Evolutionary conservation across 2,888 invertebrate species (phyloP), one percentile per base, ranked within the genome.

Genomic region (Tanytarsus gracilentus): DNA sequence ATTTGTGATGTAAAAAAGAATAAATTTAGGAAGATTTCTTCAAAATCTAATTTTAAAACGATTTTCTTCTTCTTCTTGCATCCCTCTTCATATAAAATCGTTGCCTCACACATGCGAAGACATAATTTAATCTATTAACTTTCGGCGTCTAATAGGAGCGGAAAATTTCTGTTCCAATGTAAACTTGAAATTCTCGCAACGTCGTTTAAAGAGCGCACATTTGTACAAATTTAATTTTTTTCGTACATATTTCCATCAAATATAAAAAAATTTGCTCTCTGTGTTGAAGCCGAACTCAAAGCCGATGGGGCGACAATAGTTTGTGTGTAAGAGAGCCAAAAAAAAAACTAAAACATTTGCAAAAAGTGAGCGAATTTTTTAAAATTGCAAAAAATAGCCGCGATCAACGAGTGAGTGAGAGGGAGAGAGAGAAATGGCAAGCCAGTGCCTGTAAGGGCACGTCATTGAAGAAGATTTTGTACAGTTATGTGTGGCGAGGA

Each of bases 401-500:
- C n/a, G n/a, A n/a, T n/a, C 40, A 44, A 21, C 18, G 21, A 44
- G 14, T 16, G 21, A 21, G 18, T 18, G 9, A 44, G 40, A n/a
- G 11, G 33, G n/a, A n/a, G 11, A 33, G 6, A 40, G 14, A 40
- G 30, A 30, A 11, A 30, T 30, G 9, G 30, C 6, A 11, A 30
- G 30, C 9, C 7, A 30, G 30, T 30, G 49, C 25, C 25, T n/a
- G 49, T 53, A 53, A 53, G 53, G 53, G 53, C 53, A 53, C 53
- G 36, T 53, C 53, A 53, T 53, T 53, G 53, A 53, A 53, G 53
- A 53, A 21, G 53, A 53, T 36, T 21, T 53, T 53, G 33, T 53
- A 53, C 53, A 53, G 53, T 53, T 53, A 53, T 53, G 53, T 53
- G 25, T 21, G 44, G n/a, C n/a, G n/a, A n/a, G n/a, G n/a, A n/a